phyloP scores from a whole-genome alignment of 2,888 invertebrate genomes.

The Drosophila longiperda region DNA sequence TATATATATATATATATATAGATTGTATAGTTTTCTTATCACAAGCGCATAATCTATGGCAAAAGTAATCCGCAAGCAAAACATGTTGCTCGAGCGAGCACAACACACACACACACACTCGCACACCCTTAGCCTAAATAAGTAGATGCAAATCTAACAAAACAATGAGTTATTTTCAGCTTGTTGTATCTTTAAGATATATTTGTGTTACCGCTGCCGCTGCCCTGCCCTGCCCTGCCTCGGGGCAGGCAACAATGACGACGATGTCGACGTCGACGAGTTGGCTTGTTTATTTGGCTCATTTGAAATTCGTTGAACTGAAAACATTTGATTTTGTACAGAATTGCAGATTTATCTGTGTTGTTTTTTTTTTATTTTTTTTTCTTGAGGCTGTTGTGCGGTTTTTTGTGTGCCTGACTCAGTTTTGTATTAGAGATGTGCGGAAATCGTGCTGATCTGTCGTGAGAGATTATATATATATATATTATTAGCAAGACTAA shows the following conservation, averaged over 20 bases:
- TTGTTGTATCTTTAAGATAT: constrained; percentile 59
- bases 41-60: constrained; percentile 53
- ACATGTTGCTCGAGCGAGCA: constrained; percentile 31
- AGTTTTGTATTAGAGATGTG: constrained; percentile 24
- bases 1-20: not conserved
- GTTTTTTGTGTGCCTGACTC: constrained; percentile 13
- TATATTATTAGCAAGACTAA: not conserved
- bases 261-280: constrained; percentile 12
- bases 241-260: constrained; percentile 23
- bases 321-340: constrained; percentile 60
- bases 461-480: not conserved
- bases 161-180: constrained; percentile 63
- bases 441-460: not conserved
- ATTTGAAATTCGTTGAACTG: constrained; percentile 72
- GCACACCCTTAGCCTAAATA: constrained; percentile 30
- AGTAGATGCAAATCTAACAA: constrained; percentile 67
- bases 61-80: constrained; percentile 63
- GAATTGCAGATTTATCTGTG: constrained; percentile 68
- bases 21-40: constrained; percentile 47
- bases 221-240: constrained; percentile 18
- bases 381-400: not conserved
- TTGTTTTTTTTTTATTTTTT: constrained; percentile 22
- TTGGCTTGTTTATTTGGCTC: constrained; percentile 60
- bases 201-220: constrained; percentile 38
- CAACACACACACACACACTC: constrained; percentile 11